Evolutionary conservation across 2,888 invertebrate genomes (phyloP).

Genomic region (Morinoia aosen): DNA sequence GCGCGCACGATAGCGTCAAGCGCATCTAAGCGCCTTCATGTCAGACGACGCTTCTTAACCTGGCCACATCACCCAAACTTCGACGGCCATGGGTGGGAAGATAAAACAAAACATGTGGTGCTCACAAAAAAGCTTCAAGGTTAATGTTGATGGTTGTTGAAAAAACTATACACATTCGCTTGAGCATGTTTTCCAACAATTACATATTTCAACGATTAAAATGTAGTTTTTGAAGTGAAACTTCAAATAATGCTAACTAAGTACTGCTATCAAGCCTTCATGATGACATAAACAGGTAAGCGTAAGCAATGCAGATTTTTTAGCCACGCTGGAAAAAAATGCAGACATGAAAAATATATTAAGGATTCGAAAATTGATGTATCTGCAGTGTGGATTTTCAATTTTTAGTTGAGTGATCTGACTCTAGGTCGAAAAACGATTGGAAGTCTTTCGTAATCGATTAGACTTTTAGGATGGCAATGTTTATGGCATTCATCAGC

Average conservation of each 20-base stretch:
- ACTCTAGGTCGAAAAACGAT: no score
- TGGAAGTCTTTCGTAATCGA: no score
- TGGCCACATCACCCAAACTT: not conserved
- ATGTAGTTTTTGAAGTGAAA: not conserved
- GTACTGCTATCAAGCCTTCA: not conserved
- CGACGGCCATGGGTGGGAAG: not conserved
- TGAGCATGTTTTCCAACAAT: not conserved
- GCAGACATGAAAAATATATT: no score
- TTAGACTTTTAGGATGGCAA: no score
- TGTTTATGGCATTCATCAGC: no score
- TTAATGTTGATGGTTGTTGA: not conserved
- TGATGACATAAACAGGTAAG: not conserved
- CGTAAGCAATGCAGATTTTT: not conserved
- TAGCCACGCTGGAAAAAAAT: no score
- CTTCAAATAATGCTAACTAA: not conserved
- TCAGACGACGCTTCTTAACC: not conserved
- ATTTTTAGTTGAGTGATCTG: no score
- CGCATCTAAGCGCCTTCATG: not conserved
- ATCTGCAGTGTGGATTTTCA: no score
- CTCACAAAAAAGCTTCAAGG: not conserved
- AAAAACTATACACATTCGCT: not conserved
- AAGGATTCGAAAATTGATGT: no score
- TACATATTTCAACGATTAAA: not conserved
- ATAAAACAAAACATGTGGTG: not conserved
- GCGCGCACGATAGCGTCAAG: conserved; percentile 14